These are phyloP conservation scores for Venusia cambrica DNA, from an alignment of 2,888 invertebrate species.

Conservation along the genomic window DNA sequence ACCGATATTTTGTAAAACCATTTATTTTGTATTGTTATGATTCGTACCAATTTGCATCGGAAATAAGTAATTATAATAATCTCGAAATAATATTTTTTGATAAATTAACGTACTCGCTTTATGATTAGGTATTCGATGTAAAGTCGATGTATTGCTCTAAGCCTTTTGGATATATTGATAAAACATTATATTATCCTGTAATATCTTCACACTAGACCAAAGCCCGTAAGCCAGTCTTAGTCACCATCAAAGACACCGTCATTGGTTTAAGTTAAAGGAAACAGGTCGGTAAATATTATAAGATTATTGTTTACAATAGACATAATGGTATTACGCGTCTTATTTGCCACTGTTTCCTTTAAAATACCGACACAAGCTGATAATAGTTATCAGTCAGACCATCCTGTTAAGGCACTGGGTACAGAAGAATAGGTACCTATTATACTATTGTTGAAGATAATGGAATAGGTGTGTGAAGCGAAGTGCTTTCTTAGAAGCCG, in stretches of 20 bases:
- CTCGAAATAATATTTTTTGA: too few species aligned
- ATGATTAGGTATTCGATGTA: too few species aligned
- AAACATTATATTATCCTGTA: conserved; percentile 1
- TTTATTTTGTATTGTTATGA: too few species aligned
- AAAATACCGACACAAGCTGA: conserved; percentile 40
- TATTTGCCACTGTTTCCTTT: conserved; percentile 64
- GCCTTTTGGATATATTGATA: too few species aligned
- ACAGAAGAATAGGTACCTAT: conserved; percentile 11
- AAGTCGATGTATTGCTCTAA: too few species aligned
- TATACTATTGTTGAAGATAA: conserved; percentile 7
- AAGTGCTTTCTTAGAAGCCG: conserved; percentile 19
- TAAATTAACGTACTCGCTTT: too few species aligned
- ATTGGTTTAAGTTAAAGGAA: conserved; percentile 45
- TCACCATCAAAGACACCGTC: conserved; percentile 43
- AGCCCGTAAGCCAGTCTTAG: conserved; percentile 18
- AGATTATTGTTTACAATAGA: conserved; percentile 53
- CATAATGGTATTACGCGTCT: conserved; percentile 59
- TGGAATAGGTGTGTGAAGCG: conserved; percentile 9
- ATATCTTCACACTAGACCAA: conserved; percentile 11
- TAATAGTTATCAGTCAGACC: conserved; percentile 27
- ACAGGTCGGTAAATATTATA: conserved; percentile 49
- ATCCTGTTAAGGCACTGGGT: conserved; percentile 11
- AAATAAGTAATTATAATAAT: too few species aligned
- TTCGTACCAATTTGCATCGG: too few species aligned
- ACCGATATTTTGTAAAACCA: too few species aligned